These are phyloP conservation scores for Ptilodon capucinus DNA, from an alignment of 2,888 invertebrate species.

Conservation along the genomic window DNA sequence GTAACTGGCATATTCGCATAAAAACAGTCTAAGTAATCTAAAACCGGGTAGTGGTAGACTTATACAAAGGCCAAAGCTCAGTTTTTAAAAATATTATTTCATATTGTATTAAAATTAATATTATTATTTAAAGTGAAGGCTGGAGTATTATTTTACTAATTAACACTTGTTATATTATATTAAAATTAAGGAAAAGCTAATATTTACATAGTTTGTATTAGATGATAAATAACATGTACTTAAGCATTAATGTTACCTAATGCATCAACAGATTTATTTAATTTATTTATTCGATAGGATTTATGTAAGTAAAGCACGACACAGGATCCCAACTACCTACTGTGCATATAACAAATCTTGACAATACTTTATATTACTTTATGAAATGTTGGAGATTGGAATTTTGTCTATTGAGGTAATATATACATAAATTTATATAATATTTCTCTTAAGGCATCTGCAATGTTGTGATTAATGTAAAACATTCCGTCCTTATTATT, in stretches of 20 bases:
- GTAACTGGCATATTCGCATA: too few relatives aligned
- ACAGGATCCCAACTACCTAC: not conserved
- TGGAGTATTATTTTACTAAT: not conserved
- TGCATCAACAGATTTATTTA: not conserved
- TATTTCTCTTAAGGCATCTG: slow-evolving; percentile 11
- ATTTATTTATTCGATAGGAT: not conserved
- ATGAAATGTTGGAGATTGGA: not conserved
- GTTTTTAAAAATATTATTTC: not conserved
- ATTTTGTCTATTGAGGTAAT: not conserved
- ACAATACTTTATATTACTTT: not conserved
- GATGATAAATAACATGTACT: not conserved
- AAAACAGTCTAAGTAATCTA: too few relatives aligned
- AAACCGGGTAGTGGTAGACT: not conserved
- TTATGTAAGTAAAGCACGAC: not conserved
- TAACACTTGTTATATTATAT: not conserved
- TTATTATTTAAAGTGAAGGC: not conserved
- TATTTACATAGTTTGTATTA: not conserved
- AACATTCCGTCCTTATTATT: slow-evolving; percentile 35
- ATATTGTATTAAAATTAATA: not conserved
- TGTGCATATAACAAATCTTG: not conserved
- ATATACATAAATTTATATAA: not conserved
- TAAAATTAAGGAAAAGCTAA: not conserved
- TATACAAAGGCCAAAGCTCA: not conserved
- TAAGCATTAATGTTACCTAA: not conserved
- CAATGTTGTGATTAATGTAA: slow-evolving; percentile 36